Base-by-base conservation (phyloP, 2,888 invertebrate species). In the Dascillus cervinus region DNA sequence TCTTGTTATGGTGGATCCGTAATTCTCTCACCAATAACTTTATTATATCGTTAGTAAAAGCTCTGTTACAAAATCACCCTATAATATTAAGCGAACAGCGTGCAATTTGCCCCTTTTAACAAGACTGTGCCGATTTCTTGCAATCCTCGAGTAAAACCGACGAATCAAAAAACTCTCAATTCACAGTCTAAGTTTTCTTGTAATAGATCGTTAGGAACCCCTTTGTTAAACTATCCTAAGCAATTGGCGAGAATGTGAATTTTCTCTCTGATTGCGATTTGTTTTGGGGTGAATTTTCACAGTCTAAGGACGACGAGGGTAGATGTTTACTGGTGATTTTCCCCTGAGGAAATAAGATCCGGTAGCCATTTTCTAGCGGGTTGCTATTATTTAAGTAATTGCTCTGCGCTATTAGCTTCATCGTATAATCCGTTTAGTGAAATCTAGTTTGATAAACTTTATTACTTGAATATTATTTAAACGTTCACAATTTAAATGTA, bases 361-460 rank as follows among this genome's bases (percentile, higher is more conserved):
- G 56, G 56, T 55, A 57, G 58, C 60, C 62, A 62, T 62, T 60
- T 60, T 60, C 56, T 52, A 52, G 53, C 51, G 57, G 57, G 53
- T 52, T 47, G 59, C 60, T 60, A 60, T 58, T 62, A 62, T 60
- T 62, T 62, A 62, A 60, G 60, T 62, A 62, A 62, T 62, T 60
- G 61, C 58, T 60, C 60, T 55, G 57, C 52, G 47, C 59, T 59
- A 62, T 62, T 62, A 59, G 59, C 55, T 55, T 38, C 45, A 49
- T 50, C 50, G 56, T 60, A n/a, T n/a, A 60, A 60, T 60, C 58
- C 59, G 58, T 60, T 62, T 58, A 59, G 58, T 55, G 56, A 57
- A 60, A 57, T n/a, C 56, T 54, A 55, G 52, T 55, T 48, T 43
- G 45, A 48, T 49, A 43, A 46, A 39, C 52, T 56, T 56, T 50